Percentiles rank a stretch among this genome's conserved stretches.
Evolutionary conservation across 2,113 vertebrate genomes (phyloP).

Genomic region (Prunella fulvescens): DNA sequence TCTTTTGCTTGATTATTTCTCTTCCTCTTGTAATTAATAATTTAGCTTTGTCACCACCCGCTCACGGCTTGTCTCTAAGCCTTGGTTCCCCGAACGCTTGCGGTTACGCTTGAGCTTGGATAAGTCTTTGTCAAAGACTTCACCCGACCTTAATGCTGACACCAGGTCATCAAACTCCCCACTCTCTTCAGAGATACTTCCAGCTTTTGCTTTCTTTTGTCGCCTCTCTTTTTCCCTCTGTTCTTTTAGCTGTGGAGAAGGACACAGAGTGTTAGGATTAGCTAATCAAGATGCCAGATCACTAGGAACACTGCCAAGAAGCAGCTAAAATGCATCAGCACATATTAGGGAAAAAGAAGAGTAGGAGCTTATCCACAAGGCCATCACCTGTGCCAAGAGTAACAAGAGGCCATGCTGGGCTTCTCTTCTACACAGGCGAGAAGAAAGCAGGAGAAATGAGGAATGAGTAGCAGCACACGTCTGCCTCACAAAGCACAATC

Average conservation of each 20-base stretch:
- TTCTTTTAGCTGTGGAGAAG: constrained; percentile 85
- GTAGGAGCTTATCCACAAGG: background rate
- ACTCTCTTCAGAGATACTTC: constrained; percentile 83
- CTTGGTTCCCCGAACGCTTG: constrained; percentile 89
- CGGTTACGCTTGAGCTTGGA: constrained; percentile 96
- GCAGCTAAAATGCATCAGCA: background rate
- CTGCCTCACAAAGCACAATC: background rate
- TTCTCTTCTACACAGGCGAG: background rate
- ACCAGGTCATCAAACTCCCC: constrained; percentile 97
- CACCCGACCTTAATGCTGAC: constrained; percentile 89
- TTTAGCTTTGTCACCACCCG: constrained; percentile 87
- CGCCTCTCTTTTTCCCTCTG: constrained; percentile 90
- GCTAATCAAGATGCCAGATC: background rate
- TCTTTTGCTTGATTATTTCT: constrained; percentile 17
- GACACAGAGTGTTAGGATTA: constrained; percentile 17
- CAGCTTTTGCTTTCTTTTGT: constrained; percentile 77
- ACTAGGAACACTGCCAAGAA: background rate
- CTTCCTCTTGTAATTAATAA: constrained; percentile 76
- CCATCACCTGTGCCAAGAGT: background rate
- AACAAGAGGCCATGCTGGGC: background rate
- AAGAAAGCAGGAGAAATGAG: background rate
- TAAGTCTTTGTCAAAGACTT: constrained; percentile 98
- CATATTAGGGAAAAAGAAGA: background rate
- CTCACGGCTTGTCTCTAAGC: constrained; percentile 85
- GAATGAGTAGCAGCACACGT: background rate